A percentile compares a stretch with the other conserved stretches of the same genome.
Evolutionary conservation across 2,888 invertebrate species (phyloP).

Genomic region (Chouioia cunea): DNA sequence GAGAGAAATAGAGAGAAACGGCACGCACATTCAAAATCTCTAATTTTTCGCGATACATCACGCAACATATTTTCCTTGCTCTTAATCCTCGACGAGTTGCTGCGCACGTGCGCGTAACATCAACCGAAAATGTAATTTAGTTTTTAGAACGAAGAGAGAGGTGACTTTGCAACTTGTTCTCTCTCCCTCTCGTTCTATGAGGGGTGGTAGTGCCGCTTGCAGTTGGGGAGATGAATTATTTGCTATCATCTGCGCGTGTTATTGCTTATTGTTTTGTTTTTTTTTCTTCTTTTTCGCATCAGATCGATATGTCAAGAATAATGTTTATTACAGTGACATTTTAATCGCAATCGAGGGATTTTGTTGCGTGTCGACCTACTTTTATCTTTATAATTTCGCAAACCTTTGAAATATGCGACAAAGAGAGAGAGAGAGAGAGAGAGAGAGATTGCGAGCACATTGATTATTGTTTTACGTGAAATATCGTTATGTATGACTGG

Average conservation of each 20-base stretch:
- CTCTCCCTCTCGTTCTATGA: background rate
- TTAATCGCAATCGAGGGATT: too few species aligned
- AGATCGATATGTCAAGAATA: too few species aligned
- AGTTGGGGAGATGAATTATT: background rate
- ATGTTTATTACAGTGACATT: too few species aligned
- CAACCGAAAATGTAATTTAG: constrained; percentile 23
- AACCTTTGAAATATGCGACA: too few species aligned
- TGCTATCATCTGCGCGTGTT: constrained; percentile 13
- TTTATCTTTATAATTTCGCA: too few species aligned
- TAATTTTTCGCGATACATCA: constrained; percentile 40
- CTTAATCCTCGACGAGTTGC: constrained; percentile 30
- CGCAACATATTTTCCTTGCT: constrained; percentile 18
- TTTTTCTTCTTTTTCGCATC: background rate
- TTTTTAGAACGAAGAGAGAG: constrained; percentile 35
- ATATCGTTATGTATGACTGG: too few species aligned
- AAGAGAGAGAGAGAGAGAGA: too few species aligned
- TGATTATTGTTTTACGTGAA: too few species aligned
- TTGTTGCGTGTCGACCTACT: too few species aligned
- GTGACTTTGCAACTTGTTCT: constrained; percentile 38
- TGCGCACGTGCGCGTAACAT: constrained; percentile 5
- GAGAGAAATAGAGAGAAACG: too few species aligned
- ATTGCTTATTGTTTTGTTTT: constrained; percentile 26
- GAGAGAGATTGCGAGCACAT: too few species aligned
- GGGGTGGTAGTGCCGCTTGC: background rate
- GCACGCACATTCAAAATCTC: background rate